Conservation (phyloP, 2,113 vertebrate species). For the Ciconia maguari region DNA sequence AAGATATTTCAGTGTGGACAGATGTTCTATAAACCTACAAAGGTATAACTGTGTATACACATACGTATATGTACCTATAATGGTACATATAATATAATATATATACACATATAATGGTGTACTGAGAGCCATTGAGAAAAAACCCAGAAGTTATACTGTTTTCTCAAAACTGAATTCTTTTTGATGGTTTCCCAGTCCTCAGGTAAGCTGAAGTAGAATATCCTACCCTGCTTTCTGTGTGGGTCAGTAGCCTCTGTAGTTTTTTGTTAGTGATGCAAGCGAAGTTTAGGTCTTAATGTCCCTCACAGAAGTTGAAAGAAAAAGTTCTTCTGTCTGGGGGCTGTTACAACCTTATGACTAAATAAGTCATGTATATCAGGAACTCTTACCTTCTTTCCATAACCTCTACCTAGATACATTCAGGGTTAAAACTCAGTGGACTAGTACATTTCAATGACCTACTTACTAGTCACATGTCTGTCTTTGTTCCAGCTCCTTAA, state of each 20-base stretch:
- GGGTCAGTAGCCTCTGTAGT: not conserved
- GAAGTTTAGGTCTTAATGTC: not conserved
- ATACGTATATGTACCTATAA: not conserved
- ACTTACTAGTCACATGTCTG: not conserved
- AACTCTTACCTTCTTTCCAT: not conserved
- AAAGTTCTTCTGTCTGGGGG: not conserved
- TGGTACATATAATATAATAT: not conserved
- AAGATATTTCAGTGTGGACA: not conserved
- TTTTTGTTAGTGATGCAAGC: not conserved
- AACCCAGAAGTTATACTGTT: not conserved
- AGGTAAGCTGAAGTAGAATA: not conserved
- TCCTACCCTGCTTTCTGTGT: not conserved
- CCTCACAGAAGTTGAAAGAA: not conserved
- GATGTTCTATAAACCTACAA: not conserved
- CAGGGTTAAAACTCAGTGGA: not conserved
- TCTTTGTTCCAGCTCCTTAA: not conserved
- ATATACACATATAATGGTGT: not conserved
- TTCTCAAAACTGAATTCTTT: not conserved
- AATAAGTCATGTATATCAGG: not conserved
- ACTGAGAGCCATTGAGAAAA: not conserved
- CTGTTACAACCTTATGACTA: not conserved
- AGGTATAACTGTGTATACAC: not conserved
- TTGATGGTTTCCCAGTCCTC: not conserved
- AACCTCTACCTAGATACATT: not conserved
- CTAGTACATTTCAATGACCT: not conserved